Conservation (phyloP, 2,888 invertebrate species). For the Caenorhabditis sinica region DNA sequence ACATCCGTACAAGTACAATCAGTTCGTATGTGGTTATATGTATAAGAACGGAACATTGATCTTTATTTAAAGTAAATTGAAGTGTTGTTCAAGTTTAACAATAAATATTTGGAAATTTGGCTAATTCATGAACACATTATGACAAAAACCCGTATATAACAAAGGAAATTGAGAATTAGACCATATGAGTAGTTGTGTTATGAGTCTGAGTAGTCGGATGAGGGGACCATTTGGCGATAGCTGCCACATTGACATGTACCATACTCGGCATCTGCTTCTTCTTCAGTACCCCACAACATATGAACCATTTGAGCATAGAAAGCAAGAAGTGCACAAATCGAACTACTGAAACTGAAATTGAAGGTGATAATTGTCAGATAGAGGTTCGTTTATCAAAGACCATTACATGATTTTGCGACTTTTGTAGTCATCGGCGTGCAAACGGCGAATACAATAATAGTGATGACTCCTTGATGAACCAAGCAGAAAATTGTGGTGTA, state of each 20-base stretch:
- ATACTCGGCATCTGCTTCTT: constrained; percentile 28
- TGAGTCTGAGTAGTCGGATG: constrained; percentile 36
- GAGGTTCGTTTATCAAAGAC: constrained; percentile 2
- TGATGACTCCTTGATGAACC: constrained; percentile 55
- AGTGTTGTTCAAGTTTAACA: too few relatives aligned
- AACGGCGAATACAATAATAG: constrained; percentile 38
- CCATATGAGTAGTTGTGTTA: constrained; percentile 25
- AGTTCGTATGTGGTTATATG: too few relatives aligned
- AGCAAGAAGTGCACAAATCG: constrained; percentile 35
- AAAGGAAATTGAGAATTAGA: neutral
- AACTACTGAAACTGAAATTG: constrained; percentile 53
- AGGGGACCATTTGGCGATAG: constrained; percentile 6
- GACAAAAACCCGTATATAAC: too few relatives aligned
- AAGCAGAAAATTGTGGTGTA: constrained; percentile 52
- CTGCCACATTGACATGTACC: constrained; percentile 31
- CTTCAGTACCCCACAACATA: constrained; percentile 30
- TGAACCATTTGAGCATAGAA: constrained; percentile 21
- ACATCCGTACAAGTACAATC: too few relatives aligned
- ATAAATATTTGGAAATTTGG: too few relatives aligned
- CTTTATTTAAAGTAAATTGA: too few relatives aligned
- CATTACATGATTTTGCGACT: constrained; percentile 42
- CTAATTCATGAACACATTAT: too few relatives aligned
- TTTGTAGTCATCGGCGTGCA: constrained; percentile 40
- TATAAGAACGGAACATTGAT: too few relatives aligned
- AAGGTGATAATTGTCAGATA: neutral